Evolutionary conservation across 2,113 vertebrate genomes (phyloP), one percentile per base, ranked within the genome.

Genomic region (Corynorhinus townsendii): DNA sequence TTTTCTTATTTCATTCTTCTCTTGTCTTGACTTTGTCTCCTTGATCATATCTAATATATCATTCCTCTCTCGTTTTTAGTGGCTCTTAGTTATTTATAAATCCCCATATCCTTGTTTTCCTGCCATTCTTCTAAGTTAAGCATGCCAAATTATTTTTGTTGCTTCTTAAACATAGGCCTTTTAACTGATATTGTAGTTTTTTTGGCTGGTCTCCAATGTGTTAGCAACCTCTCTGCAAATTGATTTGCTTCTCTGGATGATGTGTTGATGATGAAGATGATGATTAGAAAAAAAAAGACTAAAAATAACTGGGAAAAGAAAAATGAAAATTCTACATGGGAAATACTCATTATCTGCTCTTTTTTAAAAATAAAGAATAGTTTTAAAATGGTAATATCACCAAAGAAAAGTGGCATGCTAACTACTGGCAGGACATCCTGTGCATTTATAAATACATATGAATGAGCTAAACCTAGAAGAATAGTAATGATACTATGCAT

Each of bases 11-110:
- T 93, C 7, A 91, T 40, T 62, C 26, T 90, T 69, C 22, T 64
- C 49, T 79, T 79, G 15, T 64, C 72, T 95, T 83, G 56, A 26
- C 56, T 62, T 33, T 10, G 35, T 87, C 17, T 86, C 79, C 93
- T 93, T 75, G 38, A 52, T 30, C 19, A 40, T 9, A 33, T 82
- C 1, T 20, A 84, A 71, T 66, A 52, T 47, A 89, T 33, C 45
- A 94, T 86, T 54, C 35, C 11, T 49, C n/a, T 49, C 45, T 91
- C 54, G 73, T 72, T 52, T 90, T 95, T 82, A 94, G 47, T 28
- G 47, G 6, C 33, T 35, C 38, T 84, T 95, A 71, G 87, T 93
- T 96, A 95, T 87, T 95, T 93, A 76, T 92, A 86, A 89, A 81
- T 94, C 95, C 71, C 35, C 9, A 35, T 68, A 73, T 62, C 54